Percentiles rank a stretch among this genome's conserved stretches.
phyloP scores from a whole-genome alignment of 2,797 vertebrate species.

The Lagorchestes hirsutus region DNA sequence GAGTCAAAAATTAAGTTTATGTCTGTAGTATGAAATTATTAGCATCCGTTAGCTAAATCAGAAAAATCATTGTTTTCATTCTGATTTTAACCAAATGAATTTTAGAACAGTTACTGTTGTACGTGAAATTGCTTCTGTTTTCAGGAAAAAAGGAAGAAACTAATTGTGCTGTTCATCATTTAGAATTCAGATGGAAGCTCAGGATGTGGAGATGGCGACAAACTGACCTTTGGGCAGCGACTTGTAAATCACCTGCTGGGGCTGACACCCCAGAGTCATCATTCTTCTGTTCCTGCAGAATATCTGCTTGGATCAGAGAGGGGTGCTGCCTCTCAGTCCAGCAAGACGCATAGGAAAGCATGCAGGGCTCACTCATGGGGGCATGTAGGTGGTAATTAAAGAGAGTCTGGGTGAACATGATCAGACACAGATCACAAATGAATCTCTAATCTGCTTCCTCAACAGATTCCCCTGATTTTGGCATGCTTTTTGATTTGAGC shows the following conservation, averaged over 20 bases:
- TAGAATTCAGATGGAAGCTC: constrained; percentile 91
- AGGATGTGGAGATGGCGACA: constrained; percentile 90
- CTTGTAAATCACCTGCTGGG: constrained; percentile 99
- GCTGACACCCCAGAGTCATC: constrained; percentile 90
- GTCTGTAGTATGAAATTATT: constrained; percentile 15
- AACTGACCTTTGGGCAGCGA: constrained; percentile 94
- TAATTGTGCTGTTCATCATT: constrained; percentile 86
- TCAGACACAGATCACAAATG: constrained; percentile 83
- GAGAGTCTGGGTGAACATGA: constrained; percentile 79
- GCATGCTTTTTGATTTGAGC: constrained; percentile 85
- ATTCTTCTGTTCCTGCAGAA: constrained; percentile 92
- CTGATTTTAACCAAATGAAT: neutral
- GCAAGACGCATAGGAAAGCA: constrained; percentile 87
- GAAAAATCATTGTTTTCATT: constrained; percentile 55
- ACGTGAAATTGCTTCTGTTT: constrained; percentile 59
- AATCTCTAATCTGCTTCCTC: constrained; percentile 80
- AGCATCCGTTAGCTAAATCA: neutral
- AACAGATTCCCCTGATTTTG: constrained; percentile 82
- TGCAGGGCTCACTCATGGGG: constrained; percentile 97
- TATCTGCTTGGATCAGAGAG: constrained; percentile 89
- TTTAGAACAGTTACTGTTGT: constrained; percentile 47
- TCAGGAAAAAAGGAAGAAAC: constrained; percentile 42
- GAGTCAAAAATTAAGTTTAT: constrained; percentile 39
- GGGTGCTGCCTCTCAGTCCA: constrained; percentile 84
- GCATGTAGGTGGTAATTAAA: constrained; percentile 92